Evolutionary conservation across 2,797 vertebrate species (phyloP).

Genomic region (Psittacula derbiana): DNA sequence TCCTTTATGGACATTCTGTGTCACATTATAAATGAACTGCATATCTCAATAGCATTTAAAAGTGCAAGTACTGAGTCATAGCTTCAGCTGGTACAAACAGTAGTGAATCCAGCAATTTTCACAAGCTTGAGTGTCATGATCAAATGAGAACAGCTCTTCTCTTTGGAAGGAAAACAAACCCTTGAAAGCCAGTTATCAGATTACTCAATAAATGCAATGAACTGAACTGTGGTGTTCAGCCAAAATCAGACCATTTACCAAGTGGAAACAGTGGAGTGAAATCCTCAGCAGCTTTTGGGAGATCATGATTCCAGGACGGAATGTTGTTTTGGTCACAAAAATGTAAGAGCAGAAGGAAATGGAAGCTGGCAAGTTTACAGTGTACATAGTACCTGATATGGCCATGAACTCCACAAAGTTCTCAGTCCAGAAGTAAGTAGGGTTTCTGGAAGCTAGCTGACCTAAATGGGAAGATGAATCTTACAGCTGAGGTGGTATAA

Average conservation of each 20-base stretch:
- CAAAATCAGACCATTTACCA: neutral
- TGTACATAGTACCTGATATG: rapidly evolving
- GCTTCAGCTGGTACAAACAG: slow-evolving; percentile 7
- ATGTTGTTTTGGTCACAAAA: neutral
- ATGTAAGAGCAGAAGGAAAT: neutral
- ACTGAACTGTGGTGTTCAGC: neutral
- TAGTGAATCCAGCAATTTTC: slow-evolving; percentile 13
- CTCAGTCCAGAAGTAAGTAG: neutral
- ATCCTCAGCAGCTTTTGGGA: neutral
- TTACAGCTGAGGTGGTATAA: rapidly evolving
- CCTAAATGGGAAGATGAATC: neutral
- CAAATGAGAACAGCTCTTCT: neutral
- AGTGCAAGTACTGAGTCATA: neutral
- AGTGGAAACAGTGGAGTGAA: neutral
- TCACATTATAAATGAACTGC: neutral
- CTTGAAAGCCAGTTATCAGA: neutral
- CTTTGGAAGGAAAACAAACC: slow-evolving; percentile 23
- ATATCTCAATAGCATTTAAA: neutral
- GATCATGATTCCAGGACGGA: neutral
- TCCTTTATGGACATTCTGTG: neutral
- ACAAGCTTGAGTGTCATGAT: neutral
- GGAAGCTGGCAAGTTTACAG: neutral
- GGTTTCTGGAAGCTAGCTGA: neutral
- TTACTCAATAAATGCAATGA: neutral
- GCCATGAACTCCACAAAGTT: neutral